phyloP scores from a whole-genome alignment of 2,888 invertebrate genomes.

The Microplitis deprimator region DNA sequence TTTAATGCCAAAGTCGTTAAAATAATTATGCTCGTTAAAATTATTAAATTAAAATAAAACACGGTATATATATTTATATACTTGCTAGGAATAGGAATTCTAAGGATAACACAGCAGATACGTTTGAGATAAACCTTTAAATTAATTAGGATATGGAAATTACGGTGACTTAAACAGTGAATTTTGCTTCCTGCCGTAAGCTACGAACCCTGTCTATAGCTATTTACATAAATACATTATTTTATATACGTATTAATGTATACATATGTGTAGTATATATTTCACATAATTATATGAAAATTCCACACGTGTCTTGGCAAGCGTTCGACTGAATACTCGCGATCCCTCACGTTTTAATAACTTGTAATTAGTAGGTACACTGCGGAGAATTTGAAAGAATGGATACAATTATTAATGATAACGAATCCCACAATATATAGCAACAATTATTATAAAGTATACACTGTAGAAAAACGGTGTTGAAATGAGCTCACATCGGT shows the following conservation, averaged over 20 bases:
- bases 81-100: background rate
- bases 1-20: too few species aligned
- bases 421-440: too few species aligned
- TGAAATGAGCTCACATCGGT: too few species aligned
- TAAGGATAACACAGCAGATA: background rate
- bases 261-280: background rate
- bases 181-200: background rate
- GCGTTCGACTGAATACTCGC: background rate
- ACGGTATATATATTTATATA: background rate
- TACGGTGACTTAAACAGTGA: background rate
- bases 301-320: background rate
- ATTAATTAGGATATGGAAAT: background rate
- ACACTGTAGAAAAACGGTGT: too few species aligned
- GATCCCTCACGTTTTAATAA: background rate
- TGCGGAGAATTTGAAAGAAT: too few species aligned
- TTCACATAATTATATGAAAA: background rate
- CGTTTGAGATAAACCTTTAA: background rate
- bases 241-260: background rate
- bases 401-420: too few species aligned
- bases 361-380: too few species aligned
- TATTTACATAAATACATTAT: background rate
- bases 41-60: background rate
- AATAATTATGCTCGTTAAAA: too few species aligned
- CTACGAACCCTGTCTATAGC: background rate
- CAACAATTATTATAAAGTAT: too few species aligned